Evolutionary conservation across 2,888 invertebrate species (phyloP).

Genomic region (Cephalotes varians): DNA sequence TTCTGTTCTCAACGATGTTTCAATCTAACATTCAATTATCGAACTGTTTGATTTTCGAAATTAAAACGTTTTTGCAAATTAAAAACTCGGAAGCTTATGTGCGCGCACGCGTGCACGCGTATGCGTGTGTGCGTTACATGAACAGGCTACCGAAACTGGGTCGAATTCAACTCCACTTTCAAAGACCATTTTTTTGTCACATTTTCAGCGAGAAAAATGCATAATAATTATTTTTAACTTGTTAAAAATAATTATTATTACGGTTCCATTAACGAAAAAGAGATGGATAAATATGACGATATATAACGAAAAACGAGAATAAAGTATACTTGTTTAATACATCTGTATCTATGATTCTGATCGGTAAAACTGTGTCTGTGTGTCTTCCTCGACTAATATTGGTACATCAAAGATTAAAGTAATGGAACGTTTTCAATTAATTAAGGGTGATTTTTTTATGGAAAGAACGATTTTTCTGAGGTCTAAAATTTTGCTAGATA

Average conservation of each 20-base stretch:
- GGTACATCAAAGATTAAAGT: slow-evolving; percentile 13
- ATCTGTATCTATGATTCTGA: background rate
- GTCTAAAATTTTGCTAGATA: too few relatives aligned
- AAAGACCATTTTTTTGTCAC: slow-evolving; percentile 11
- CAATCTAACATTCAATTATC: slow-evolving; percentile 24
- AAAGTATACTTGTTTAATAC: background rate
- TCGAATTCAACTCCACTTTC: slow-evolving; percentile 7
- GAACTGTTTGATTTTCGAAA: slow-evolving; percentile 26
- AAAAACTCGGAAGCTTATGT: slow-evolving; percentile 2
- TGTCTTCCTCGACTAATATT: background rate
- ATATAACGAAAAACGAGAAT: background rate
- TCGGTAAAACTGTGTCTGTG: background rate
- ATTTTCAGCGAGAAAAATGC: background rate
- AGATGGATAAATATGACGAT: background rate
- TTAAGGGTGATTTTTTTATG: slow-evolving; percentile 19
- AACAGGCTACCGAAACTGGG: slow-evolving; percentile 12
- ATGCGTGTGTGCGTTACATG: background rate
- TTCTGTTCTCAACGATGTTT: slow-evolving; percentile 21
- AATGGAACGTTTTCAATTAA: slow-evolving; percentile 25
- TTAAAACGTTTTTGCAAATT: slow-evolving; percentile 36
- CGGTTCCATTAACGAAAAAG: slow-evolving; percentile 26
- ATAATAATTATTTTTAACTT: slow-evolving; percentile 36
- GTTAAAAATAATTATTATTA: too few relatives aligned
- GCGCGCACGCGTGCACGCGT: background rate
- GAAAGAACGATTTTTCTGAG: too few relatives aligned